A percentile compares a stretch with the other conserved stretches of the same genome.
Evolutionary conservation across 2,888 invertebrate genomes (phyloP).

Genomic region (Tricholauxania praeusta): DNA sequence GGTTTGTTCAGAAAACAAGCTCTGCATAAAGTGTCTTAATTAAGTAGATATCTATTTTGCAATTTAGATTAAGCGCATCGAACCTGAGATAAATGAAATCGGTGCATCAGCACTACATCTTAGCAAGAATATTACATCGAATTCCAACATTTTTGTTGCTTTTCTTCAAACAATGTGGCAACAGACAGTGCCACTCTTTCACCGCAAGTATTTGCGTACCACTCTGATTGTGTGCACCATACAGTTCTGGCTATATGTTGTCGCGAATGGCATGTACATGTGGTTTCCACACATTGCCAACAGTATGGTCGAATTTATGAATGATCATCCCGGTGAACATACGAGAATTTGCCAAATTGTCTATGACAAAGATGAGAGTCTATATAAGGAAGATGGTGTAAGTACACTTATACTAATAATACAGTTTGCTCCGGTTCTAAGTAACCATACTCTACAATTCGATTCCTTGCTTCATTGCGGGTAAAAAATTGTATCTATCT

Average conservation of each 20-base stretch:
- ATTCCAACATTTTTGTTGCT: constrained; percentile 46
- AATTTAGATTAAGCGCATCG: constrained; percentile 48
- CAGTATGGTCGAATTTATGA: constrained; percentile 56
- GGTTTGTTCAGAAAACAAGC: constrained; percentile 35
- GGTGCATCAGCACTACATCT: constrained; percentile 10
- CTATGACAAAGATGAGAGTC: constrained; percentile 47
- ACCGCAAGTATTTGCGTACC: constrained; percentile 52
- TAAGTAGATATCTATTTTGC: background rate
- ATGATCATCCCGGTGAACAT: constrained; percentile 50
- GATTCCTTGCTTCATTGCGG: too few relatives aligned
- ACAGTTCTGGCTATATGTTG: constrained; percentile 60
- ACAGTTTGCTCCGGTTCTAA: too few relatives aligned
- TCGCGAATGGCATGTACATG: constrained; percentile 61
- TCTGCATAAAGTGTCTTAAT: background rate
- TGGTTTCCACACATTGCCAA: constrained; percentile 65
- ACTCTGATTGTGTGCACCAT: constrained; percentile 59
- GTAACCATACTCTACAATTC: too few relatives aligned
- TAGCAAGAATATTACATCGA: constrained; percentile 31
- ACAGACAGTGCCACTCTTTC: constrained; percentile 62
- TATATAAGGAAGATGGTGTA: constrained; percentile 49
- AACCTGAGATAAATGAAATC: constrained; percentile 48
- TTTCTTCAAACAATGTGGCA: constrained; percentile 58
- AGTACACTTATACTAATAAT: constrained; percentile 22
- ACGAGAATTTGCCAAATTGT: constrained; percentile 57
- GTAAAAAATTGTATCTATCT: too few relatives aligned